Base-by-base conservation (phyloP, 2,113 vertebrate species). In the Vulpes lagopus region DNA sequence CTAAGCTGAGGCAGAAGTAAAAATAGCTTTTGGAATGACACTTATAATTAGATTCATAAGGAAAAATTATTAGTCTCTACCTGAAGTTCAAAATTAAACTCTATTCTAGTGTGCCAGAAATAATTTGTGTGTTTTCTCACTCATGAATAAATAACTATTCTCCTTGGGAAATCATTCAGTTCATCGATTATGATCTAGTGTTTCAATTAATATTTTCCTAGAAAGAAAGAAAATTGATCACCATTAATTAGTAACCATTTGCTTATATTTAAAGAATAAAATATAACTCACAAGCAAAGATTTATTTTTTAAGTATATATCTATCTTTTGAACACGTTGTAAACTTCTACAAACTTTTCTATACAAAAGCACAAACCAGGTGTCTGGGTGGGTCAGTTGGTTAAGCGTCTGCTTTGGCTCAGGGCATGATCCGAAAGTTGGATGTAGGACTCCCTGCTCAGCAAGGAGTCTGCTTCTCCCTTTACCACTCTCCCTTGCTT, bases 21-120 rank as follows among this genome's bases (percentile, higher is more conserved):
- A 97, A 97, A 93, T 94, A 97, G 65, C 51, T 96, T 95, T 94
- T 78, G 35, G 92, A 95, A 96, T 95, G 22, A 93, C 91, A 96
- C 3, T 53, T 71, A 82, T 81, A 96, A 95, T 96, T 96, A 96
- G n/a, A 97, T 89, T 96, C 91, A 90, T 51, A 81, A 91, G 53
- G 53, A 73, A 93, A 96, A 91, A 73, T 95, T 86, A 69, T 92
- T 96, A 84, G 32, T 91, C 53, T 93, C 76, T 95, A 94, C 43
- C 81, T 94, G 67, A 85, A 94, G 32, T 85, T 95, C 78, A 97
- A 95, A 97, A 93, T 84, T 94, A 94, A 94, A 64, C 22, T 93
- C 43, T 80, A 76, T 91, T 95, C 59, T 95, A 85, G 59, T 83
- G 11, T 85, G 32, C 53, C 38, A 94, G 53, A 97, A 97, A 94